phyloP scores from a whole-genome alignment of 2,113 vertebrate genomes.

The Tyrannus savana region DNA sequence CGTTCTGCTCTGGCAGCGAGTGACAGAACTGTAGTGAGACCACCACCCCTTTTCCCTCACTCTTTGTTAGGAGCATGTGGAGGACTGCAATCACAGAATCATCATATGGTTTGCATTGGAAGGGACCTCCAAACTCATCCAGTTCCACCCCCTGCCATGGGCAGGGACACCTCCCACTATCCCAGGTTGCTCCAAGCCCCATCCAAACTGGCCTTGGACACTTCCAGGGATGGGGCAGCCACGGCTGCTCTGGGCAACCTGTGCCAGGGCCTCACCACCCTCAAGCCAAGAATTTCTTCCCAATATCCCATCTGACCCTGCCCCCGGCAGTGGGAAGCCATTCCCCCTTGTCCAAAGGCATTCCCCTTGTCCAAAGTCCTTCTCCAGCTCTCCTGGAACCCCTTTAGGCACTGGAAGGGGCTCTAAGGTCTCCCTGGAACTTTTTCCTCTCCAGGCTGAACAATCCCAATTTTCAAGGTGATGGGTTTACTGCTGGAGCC shows the following conservation, averaged over 20 bases:
- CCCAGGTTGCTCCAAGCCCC: background rate
- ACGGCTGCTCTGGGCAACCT: background rate
- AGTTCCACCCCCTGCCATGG: background rate
- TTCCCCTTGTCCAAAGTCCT: no score
- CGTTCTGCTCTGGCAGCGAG: background rate
- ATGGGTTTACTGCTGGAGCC: background rate
- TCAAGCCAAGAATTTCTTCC: background rate
- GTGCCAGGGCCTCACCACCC: background rate
- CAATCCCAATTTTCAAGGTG: background rate
- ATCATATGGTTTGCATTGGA: background rate
- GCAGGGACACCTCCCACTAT: background rate
- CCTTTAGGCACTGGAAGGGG: background rate
- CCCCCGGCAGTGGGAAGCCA: background rate
- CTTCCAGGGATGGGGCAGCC: background rate
- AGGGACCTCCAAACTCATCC: background rate
- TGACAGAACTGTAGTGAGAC: background rate
- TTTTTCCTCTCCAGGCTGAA: background rate
- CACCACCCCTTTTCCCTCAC: no score
- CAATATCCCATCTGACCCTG: background rate
- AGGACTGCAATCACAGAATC: background rate
- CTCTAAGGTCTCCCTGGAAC: background rate
- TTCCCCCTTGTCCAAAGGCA: background rate
- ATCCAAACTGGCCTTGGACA: background rate
- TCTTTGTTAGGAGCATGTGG: background rate
- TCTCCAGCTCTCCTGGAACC: background rate